Base-by-base conservation (phyloP, 2,113 vertebrate species). In the Nothocercus nigrocapillus region DNA sequence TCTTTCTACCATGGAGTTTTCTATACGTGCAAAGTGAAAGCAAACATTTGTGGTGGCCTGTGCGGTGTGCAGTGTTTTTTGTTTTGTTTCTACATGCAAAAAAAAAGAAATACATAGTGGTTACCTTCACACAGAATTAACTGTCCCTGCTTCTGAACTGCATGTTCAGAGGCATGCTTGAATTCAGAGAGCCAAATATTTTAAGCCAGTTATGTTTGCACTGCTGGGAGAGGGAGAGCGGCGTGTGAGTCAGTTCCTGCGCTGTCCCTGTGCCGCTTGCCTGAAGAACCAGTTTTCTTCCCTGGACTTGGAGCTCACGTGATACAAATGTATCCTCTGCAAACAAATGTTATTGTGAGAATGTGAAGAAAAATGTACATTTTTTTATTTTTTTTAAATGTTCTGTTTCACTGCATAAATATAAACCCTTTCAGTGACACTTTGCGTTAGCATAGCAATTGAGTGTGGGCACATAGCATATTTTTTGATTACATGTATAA, bases 401-500 rank as follows among this genome's bases (percentile, higher is more conserved):
- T 49, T 24, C 19, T 49, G 49, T 78, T 28, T 86, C 44, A 12
- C 0, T 82, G 69, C 12, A 22, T 59, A n/a, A 78, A 24, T 24
- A 13, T 21, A 86, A 76, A 28, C 19, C 5, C 1, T 53, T 53
- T 4, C 30, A 72, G 75, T 17, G 54, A 56, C 0, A 0, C 21
- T 58, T 9, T 28, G 1, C 22, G 20, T 30, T 16, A 22, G 10
- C 20, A 16, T 28, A 47, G 82, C n/a, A 53, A 27, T 3, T 75
- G 56, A n/a, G 18, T 0, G 0, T 69, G 25, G 30, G 45, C 7
- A 5, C 28, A 8, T 18, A n/a, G 27, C 15, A 49, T 15, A 10
- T 62, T 74, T 70, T 58, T 44, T 69, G 36, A 87, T 19, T 14
- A 3, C 1, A 0, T 38, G 34, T 83, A 12, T 69, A n/a, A 34